These are phyloP conservation scores for Falco rusticolus DNA, from an alignment of 2,797 vertebrate genomes.

Conservation along the genomic window DNA sequence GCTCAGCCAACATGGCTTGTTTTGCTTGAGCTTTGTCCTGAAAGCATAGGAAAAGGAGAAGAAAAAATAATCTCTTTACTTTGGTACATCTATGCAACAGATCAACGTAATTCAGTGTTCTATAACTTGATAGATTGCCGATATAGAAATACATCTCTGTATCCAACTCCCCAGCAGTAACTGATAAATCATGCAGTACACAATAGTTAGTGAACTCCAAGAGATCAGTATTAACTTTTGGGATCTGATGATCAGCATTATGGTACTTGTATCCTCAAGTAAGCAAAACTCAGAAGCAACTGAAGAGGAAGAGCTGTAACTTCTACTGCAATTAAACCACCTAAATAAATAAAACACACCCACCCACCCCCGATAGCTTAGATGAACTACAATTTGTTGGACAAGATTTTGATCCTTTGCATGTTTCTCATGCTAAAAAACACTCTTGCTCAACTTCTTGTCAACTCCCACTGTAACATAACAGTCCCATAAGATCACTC, in stretches of 20 bases:
- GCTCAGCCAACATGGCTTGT: conserved; percentile 82
- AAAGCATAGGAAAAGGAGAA: not conserved
- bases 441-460: not conserved
- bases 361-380: not conserved
- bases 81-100: not conserved
- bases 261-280: not conserved
- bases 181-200: not conserved
- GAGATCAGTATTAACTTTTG: not conserved
- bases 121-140: not conserved
- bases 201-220: not conserved
- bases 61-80: not conserved
- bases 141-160: not conserved
- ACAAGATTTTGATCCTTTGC: not conserved
- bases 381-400: not conserved
- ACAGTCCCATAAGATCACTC: not conserved
- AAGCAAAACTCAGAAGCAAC: not conserved
- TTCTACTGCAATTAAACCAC: not conserved
- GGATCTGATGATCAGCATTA: not conserved
- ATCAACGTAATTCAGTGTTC: not conserved
- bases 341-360: not conserved
- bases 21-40: conserved; percentile 89
- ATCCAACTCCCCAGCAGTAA: not conserved
- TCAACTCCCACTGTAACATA: not conserved
- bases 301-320: not conserved
- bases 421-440: not conserved